Percentiles rank a stretch among this genome's conserved stretches.
Conservation (phyloP, 1,140 invertebrate species). For the Rhagoletis pomonella region DNA sequence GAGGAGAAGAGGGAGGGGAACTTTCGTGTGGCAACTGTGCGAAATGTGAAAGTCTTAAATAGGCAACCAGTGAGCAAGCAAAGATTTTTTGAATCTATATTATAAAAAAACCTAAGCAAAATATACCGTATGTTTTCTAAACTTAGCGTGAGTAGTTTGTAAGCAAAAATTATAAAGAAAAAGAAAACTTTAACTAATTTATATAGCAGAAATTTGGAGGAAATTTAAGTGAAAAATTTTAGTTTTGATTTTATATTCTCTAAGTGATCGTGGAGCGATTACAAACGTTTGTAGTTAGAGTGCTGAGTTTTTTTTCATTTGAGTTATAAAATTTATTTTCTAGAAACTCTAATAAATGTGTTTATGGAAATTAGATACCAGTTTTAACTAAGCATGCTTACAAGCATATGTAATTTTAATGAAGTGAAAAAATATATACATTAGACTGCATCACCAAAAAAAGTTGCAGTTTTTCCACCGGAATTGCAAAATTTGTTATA, state of each 20-base stretch:
- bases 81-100: not conserved
- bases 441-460: too few species aligned
- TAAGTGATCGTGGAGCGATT: conserved; percentile 4
- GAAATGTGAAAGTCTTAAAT: not conserved
- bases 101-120: conserved; percentile 10
- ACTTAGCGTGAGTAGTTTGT: conserved; percentile 22
- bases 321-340: conserved; percentile 5
- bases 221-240: conserved; percentile 6
- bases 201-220: conserved; percentile 21
- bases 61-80: conserved; percentile 14
- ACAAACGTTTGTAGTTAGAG: not conserved
- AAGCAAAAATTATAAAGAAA: conserved; percentile 25
- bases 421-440: too few species aligned
- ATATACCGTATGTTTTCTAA: conserved; percentile 36
- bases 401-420: conserved; percentile 20
- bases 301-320: too few species aligned
- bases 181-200: conserved; percentile 33
- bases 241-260: conserved; percentile 31
- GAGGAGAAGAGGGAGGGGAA: not conserved
- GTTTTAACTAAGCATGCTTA: conserved; percentile 20
- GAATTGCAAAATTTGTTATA: too few species aligned
- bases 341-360: not conserved
- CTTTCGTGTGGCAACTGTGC: not conserved
- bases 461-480: too few species aligned
- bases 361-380: conserved; percentile 2